These are phyloP conservation scores for Drosophila tani DNA, from an alignment of 1,140 invertebrate species.

Conservation along the genomic window DNA sequence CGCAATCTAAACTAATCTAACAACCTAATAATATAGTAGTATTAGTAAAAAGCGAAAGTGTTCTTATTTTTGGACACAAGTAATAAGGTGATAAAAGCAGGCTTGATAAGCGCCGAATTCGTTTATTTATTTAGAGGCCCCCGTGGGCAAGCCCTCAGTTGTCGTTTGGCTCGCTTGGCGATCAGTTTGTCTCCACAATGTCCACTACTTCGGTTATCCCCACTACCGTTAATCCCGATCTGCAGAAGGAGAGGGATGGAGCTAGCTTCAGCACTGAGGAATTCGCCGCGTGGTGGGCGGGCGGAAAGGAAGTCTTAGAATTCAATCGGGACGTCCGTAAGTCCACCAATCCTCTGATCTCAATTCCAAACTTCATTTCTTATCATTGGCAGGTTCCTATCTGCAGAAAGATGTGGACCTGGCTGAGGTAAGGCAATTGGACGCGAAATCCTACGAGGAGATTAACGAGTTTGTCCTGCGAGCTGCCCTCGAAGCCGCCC, in stretches of 20 bases:
- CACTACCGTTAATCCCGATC: constrained; percentile 86
- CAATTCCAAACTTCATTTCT: constrained; percentile 1
- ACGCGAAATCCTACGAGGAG: constrained; percentile 67
- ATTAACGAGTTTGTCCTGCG: constrained; percentile 79
- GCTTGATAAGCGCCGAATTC: neutral
- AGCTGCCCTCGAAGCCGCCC: constrained; percentile 90
- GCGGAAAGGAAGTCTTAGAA: constrained; percentile 89
- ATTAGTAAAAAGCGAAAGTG: neutral
- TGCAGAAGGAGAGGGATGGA: constrained; percentile 90
- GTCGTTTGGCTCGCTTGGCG: constrained; percentile 5
- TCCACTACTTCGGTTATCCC: constrained; percentile 28
- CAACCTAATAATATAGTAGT: neutral
- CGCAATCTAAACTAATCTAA: neutral
- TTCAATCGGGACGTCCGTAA: constrained; percentile 85
- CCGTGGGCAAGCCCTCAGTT: neutral
- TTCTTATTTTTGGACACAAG: neutral
- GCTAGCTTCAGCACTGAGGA: constrained; percentile 91
- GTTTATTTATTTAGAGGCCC: neutral
- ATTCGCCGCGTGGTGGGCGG: constrained; percentile 92
- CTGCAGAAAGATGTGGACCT: constrained; percentile 52
- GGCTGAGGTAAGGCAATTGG: constrained; percentile 22
- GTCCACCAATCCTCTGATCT: constrained; percentile 8
- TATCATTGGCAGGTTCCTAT: constrained; percentile 33
- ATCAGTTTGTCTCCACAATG: neutral
- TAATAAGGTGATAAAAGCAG: neutral